Conservation (phyloP, 2,113 vertebrate species). For the Athene noctua region DNA sequence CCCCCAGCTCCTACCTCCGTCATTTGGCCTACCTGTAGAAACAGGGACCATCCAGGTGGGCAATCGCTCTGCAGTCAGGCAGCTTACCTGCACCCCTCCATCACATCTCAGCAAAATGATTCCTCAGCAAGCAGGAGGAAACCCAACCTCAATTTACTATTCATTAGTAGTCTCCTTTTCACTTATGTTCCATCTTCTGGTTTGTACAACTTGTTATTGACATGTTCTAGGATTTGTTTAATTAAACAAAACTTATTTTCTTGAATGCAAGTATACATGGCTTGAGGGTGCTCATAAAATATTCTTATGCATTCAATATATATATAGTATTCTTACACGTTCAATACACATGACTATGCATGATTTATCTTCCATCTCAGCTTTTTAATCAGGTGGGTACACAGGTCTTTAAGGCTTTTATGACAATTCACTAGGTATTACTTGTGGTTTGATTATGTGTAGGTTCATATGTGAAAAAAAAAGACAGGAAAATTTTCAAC, state of each 20-base stretch:
- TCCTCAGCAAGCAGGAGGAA: neutral
- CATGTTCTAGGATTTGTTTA: neutral
- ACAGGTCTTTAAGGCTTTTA: neutral
- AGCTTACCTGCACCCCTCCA: neutral
- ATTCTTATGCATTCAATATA: neutral
- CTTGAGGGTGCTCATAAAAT: neutral
- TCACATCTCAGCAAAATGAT: neutral
- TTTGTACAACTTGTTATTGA: neutral
- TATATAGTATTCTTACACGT: neutral
- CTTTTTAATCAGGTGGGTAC: neutral
- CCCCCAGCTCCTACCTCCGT: accelerated
- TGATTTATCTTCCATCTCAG: neutral
- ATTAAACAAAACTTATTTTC: neutral
- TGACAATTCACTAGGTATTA: neutral
- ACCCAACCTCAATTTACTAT: neutral
- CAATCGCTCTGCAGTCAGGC: accelerated
- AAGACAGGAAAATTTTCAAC: neutral
- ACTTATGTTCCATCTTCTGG: neutral
- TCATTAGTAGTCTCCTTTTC: neutral
- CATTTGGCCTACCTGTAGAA: neutral
- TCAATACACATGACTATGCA: neutral
- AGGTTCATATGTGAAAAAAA: neutral
- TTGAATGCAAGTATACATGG: neutral
- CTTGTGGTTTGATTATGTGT: neutral
- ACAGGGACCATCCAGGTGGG: accelerated